Evolutionary conservation across 2,888 invertebrate species (phyloP).

Genomic region (Sericinus montela): DNA sequence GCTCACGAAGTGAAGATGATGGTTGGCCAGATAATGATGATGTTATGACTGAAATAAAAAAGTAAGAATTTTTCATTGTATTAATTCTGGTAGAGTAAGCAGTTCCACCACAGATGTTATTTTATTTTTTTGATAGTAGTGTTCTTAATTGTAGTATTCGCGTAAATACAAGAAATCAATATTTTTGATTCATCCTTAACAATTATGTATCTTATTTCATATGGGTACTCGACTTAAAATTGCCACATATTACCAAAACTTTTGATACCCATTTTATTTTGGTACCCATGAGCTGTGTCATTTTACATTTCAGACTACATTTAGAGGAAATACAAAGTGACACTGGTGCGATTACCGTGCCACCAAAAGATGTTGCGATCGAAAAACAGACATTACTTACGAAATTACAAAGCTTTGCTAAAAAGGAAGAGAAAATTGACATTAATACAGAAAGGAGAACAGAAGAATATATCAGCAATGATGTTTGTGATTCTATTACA

Average conservation of each 20-base stretch:
- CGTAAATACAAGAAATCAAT: too few relatives aligned
- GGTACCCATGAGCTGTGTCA: not conserved
- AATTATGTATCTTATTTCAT: not conserved
- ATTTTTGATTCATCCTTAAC: conserved; percentile 14
- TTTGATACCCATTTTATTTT: not conserved
- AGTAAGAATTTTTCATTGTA: conserved; percentile 46
- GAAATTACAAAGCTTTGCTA: conserved; percentile 62
- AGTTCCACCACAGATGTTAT: too few relatives aligned
- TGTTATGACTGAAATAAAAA: conserved; percentile 81
- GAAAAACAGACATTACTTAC: conserved; percentile 63
- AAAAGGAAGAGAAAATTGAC: conserved; percentile 39
- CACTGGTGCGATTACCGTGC: conserved; percentile 44
- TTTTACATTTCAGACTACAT: conserved; percentile 44
- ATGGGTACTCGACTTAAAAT: too few relatives aligned
- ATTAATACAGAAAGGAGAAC: conserved; percentile 16
- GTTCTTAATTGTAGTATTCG: too few relatives aligned
- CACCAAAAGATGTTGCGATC: conserved; percentile 59
- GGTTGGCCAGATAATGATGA: conserved; percentile 74
- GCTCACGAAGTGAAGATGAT: conserved; percentile 50
- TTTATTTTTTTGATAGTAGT: too few relatives aligned
- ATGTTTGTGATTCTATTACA: not conserved
- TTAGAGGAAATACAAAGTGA: conserved; percentile 50
- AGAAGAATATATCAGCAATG: not conserved
- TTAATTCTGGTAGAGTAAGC: too few relatives aligned
- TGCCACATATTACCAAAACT: too few relatives aligned